Conservation (phyloP, 2,113 vertebrate genomes). For the Larimichthys polyactis region DNA sequence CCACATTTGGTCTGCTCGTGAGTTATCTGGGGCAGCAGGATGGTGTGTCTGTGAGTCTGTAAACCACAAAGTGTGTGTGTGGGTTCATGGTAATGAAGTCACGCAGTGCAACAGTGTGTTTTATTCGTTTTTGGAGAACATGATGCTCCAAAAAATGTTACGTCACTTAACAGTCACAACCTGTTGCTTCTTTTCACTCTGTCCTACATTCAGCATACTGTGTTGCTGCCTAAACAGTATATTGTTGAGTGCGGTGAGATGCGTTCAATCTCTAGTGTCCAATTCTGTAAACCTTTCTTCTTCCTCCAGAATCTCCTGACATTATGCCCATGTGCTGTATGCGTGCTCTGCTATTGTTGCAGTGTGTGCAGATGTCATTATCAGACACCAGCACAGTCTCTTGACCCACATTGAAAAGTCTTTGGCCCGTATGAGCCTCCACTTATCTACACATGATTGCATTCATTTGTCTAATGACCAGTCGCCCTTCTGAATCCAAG, state of each 20-base stretch:
- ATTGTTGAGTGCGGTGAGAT: background rate
- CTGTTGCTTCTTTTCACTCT: background rate
- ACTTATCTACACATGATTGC: constrained; percentile 68
- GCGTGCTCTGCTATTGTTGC: background rate
- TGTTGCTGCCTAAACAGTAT: background rate
- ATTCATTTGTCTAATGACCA: constrained; percentile 72
- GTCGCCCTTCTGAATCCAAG: constrained; percentile 52
- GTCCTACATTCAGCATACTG: background rate
- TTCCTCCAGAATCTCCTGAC: background rate
- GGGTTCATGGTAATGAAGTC: background rate
- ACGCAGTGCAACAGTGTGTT: background rate
- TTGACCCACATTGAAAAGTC: constrained; percentile 62
- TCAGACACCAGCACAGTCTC: constrained; percentile 49
- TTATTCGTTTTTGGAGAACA: too few relatives aligned
- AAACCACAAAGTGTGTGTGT: background rate
- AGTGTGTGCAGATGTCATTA: constrained; percentile 47
- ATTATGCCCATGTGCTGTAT: background rate
- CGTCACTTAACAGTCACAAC: background rate
- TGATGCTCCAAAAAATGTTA: too few relatives aligned
- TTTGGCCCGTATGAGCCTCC: constrained; percentile 48
- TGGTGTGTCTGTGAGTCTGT: background rate
- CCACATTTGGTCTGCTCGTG: background rate
- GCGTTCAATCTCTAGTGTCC: background rate
- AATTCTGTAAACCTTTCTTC: background rate
- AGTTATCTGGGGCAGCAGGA: background rate